Conservation (phyloP, 2,113 vertebrate genomes). For the Ammodytes marinus region DNA sequence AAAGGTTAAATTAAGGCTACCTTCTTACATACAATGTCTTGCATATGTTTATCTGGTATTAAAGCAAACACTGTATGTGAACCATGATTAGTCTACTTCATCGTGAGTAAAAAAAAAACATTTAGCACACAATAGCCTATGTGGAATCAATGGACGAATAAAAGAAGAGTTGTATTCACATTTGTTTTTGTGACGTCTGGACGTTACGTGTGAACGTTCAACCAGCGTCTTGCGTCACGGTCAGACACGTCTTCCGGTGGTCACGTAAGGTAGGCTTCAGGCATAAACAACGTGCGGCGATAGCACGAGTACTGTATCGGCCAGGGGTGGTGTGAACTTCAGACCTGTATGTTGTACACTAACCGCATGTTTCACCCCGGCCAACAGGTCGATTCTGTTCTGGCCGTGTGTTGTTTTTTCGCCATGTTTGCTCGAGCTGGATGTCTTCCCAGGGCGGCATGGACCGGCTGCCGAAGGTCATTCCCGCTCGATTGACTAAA, state of each 20-base stretch:
- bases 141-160: no score
- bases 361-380: slow-evolving; percentile 58
- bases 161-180: no score
- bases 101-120: not conserved
- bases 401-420: slow-evolving; percentile 37
- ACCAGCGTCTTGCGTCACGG: slow-evolving; percentile 8
- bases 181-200: not conserved
- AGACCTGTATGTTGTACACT: not conserved
- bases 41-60: no score
- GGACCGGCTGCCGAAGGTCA: slow-evolving; percentile 80
- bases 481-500: slow-evolving; percentile 33
- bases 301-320: not conserved
- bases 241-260: slow-evolving; percentile 58
- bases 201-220: not conserved
- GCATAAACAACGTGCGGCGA: slow-evolving; percentile 19
- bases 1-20: no score
- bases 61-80: no score
- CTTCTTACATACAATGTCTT: no score
- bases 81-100: no score
- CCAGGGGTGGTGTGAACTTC: not conserved
- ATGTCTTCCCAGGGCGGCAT: slow-evolving; percentile 51
- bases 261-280: slow-evolving; percentile 52
- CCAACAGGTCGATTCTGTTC: not conserved
- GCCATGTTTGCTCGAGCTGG: slow-evolving; percentile 71
- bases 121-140: not conserved